phyloP scores from a whole-genome alignment of 2,113 vertebrate species.

The Corythornis vintsioides region DNA sequence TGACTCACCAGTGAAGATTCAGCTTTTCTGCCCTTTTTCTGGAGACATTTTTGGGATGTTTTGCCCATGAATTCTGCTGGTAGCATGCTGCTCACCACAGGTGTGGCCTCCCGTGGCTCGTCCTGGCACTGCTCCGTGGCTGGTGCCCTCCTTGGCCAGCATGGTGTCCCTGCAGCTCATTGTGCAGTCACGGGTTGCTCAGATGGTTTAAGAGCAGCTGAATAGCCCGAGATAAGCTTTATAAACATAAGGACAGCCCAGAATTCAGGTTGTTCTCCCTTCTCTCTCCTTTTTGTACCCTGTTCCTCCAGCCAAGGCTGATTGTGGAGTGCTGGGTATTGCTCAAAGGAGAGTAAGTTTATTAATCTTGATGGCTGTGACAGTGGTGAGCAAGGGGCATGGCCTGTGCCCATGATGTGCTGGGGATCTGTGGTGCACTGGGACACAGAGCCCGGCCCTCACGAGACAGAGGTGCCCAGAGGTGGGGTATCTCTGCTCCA shows the following conservation, averaged over 20 bases:
- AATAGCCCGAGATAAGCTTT: background rate
- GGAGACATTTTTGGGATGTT: background rate
- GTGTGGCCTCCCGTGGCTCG: background rate
- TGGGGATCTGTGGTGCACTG: accelerated
- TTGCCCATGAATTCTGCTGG: background rate
- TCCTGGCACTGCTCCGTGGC: background rate
- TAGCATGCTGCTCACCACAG: background rate
- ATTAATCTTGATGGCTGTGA: background rate
- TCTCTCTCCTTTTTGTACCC: background rate
- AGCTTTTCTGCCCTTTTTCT: slow-evolving; percentile 29
- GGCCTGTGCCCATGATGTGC: background rate
- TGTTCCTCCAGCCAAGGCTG: background rate
- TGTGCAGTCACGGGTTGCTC: background rate
- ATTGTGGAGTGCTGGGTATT: background rate
- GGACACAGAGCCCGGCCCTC: background rate
- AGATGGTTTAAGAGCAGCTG: background rate
- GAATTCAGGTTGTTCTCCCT: background rate
- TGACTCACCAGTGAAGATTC: slow-evolving; percentile 13
- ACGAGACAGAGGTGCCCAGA: background rate
- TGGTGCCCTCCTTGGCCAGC: background rate
- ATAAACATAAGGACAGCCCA: background rate
- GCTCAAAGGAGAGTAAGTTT: background rate
- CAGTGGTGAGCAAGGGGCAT: background rate
- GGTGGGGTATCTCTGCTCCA: background rate
- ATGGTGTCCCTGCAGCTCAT: background rate